Evolutionary conservation across 2,797 vertebrate species (phyloP), one percentile per base, ranked within the genome.

Genomic region (Poeciliopsis presidionis): DNA sequence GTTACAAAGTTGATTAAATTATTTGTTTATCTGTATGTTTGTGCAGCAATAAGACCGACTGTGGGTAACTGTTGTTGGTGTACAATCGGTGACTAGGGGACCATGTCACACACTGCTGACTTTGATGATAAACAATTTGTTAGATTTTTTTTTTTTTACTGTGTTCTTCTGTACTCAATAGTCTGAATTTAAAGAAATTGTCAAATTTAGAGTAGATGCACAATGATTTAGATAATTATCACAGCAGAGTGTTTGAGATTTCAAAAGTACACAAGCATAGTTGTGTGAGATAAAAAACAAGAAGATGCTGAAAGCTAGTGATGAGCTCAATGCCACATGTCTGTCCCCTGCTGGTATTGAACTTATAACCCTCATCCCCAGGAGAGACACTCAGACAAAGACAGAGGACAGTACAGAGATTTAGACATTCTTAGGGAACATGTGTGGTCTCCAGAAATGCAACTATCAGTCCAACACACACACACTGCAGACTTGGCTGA

Each of bases 361-460:
- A 99, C 98, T 97, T 94, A 87, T 95, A 97, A 99, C 97, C 97
- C 96, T 90, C 87, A 93, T 95, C 96, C 97, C 97, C 92, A 71
- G 79, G 97, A 97, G 97, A 94, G 95, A 92, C 96, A 93, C 97
- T 97, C 95, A 95, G 96, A 96, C 92, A 93, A 96, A 97, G 97
- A 97, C 96, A 96, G 96, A 98, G 97, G 97, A 97, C 97, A 97
- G 94, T 91, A 93, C 96, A 97, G 96, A 96, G 96, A 97, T 96
- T 97, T 97, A 96, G 96, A 96, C 95, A 89, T 96, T 93, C 94
- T 86, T 94, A 95, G 96, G 92, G 95, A 96, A 95, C 96, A 95
- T 99, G 97, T 99, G 98, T 99, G 98, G 98, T 99, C 98, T 96
- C 92, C 92, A 95, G 94, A 96, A 95, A 96, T 95, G 94, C 91